These are phyloP conservation scores for Drosophila ogumai DNA, from an alignment of 1,140 invertebrate genomes.

Conservation along the genomic window DNA sequence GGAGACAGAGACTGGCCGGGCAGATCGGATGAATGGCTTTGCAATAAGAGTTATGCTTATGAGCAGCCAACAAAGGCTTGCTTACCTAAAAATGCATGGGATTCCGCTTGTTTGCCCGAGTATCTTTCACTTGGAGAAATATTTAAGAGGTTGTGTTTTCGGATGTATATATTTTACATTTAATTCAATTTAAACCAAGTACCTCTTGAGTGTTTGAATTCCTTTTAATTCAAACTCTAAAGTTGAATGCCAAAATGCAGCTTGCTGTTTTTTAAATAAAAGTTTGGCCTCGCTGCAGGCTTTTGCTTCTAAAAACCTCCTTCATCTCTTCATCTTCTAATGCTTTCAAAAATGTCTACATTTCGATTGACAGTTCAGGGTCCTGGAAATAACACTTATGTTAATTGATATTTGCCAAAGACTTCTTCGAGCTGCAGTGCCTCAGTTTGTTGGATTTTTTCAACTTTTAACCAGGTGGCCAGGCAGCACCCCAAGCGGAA, in stretches of 20 bases:
- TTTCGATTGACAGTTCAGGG: conserved; percentile 5
- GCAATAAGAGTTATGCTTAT: conserved; percentile 23
- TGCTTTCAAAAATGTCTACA: neutral
- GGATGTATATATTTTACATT: neutral
- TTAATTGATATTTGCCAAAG: conserved; percentile 63
- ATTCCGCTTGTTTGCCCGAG: conserved; percentile 20
- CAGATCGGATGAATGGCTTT: conserved; percentile 15
- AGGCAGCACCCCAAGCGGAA: conserved; percentile 23
- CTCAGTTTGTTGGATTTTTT: conserved; percentile 1
- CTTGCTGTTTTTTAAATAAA: too few relatives aligned
- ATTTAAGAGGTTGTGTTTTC: too few relatives aligned
- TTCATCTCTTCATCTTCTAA: neutral
- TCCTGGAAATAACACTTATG: conserved; percentile 44
- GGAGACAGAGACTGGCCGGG: neutral
- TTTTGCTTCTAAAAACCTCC: neutral
- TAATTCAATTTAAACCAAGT: neutral
- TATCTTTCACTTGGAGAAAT: conserved; percentile 5
- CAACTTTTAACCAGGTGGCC: conserved; percentile 1
- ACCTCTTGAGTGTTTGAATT: neutral
- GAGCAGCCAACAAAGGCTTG: conserved; percentile 20
- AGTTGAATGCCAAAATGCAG: neutral
- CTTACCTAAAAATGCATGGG: conserved; percentile 42
- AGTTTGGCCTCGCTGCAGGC: too few relatives aligned
- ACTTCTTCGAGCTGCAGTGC: conserved; percentile 5
- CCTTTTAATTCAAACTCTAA: neutral